Evolutionary conservation across 2,797 vertebrate genomes (phyloP).

Genomic region (Malurus leucopterus): DNA sequence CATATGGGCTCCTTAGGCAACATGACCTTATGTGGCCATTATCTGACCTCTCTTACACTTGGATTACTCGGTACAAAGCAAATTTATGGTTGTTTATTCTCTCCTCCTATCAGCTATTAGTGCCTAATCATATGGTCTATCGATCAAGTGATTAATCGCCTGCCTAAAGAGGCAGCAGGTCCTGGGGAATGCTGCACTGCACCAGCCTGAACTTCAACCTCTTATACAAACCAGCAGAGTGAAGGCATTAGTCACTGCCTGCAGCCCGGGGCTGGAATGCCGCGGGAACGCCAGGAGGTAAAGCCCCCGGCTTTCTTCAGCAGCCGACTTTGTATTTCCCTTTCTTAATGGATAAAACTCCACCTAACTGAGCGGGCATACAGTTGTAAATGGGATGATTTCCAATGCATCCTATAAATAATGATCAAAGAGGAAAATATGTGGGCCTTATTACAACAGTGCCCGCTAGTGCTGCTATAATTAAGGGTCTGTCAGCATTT

Average conservation of each 20-base stretch:
- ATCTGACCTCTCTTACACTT: conserved; percentile 79
- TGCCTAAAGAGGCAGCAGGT: conserved; percentile 78
- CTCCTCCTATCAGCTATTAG: conserved; percentile 82
- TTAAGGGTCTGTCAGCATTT: conserved; percentile 71
- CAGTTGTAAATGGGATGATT: conserved; percentile 66
- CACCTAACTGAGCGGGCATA: conserved; percentile 46
- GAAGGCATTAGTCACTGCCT: conserved; percentile 72
- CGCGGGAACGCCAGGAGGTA: conserved; percentile 66
- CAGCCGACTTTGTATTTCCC: conserved; percentile 56
- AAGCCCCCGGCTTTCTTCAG: conserved; percentile 66
- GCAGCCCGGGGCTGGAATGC: conserved; percentile 42
- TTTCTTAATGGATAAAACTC: conserved; percentile 61
- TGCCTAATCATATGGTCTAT: conserved; percentile 88
- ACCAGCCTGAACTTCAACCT: conserved; percentile 77
- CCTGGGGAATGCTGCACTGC: conserved; percentile 72
- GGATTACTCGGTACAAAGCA: conserved; percentile 79
- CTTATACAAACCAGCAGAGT: conserved; percentile 71
- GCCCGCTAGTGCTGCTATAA: conserved; percentile 64
- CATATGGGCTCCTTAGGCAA: conserved; percentile 66
- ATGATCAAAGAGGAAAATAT: conserved; percentile 68
- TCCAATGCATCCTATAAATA: conserved; percentile 65
- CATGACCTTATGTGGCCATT: conserved; percentile 77
- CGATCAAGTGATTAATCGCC: conserved; percentile 87
- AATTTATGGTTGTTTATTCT: conserved; percentile 80
- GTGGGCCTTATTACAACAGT: conserved; percentile 65